Conservation (phyloP, 2,888 invertebrate genomes). For the Hipparchia semele region DNA sequence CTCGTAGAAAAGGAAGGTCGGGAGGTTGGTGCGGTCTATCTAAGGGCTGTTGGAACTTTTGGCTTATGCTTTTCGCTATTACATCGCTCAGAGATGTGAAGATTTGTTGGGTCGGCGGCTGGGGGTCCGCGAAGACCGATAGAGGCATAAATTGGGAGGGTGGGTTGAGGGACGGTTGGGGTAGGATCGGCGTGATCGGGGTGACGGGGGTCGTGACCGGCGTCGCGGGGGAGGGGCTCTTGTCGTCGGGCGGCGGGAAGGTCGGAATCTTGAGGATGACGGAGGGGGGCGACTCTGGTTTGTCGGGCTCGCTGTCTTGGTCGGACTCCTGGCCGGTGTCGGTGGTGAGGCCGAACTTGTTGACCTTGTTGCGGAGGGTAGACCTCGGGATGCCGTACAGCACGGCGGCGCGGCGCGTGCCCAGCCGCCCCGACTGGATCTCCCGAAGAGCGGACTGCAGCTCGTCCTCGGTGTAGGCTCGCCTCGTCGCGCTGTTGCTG, state of each 20-base stretch:
- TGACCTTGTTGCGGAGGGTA: slow-evolving; percentile 97
- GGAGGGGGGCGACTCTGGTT: slow-evolving; percentile 83
- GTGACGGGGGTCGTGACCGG: slow-evolving; percentile 71
- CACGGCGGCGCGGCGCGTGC: slow-evolving; percentile 96
- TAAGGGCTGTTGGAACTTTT: slow-evolving; percentile 88
- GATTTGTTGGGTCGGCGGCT: slow-evolving; percentile 81
- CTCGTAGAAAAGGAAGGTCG: slow-evolving; percentile 68
- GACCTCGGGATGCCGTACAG: slow-evolving; percentile 98
- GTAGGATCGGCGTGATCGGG: slow-evolving; percentile 76
- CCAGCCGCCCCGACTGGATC: slow-evolving; percentile 95
- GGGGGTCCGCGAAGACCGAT: slow-evolving; percentile 76
- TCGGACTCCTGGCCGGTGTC: slow-evolving; percentile 79
- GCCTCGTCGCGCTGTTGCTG: slow-evolving; percentile 84
- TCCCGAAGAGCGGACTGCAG: slow-evolving; percentile 96
- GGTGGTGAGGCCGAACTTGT: slow-evolving; percentile 87
- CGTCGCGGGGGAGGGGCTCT: slow-evolving; percentile 73
- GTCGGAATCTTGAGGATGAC: slow-evolving; percentile 97
- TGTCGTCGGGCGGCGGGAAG: slow-evolving; percentile 86
- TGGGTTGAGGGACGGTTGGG: slow-evolving; percentile 63
- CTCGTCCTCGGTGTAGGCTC: slow-evolving; percentile 98
- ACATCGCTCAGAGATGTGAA: slow-evolving; percentile 91
- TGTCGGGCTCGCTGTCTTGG: slow-evolving; percentile 70
- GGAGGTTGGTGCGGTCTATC: slow-evolving; percentile 75
- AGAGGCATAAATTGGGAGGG: slow-evolving; percentile 75
- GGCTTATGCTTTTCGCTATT: slow-evolving; percentile 95